Evolutionary conservation across 2,113 vertebrate genomes (phyloP).

Genomic region (Hucho hucho): DNA sequence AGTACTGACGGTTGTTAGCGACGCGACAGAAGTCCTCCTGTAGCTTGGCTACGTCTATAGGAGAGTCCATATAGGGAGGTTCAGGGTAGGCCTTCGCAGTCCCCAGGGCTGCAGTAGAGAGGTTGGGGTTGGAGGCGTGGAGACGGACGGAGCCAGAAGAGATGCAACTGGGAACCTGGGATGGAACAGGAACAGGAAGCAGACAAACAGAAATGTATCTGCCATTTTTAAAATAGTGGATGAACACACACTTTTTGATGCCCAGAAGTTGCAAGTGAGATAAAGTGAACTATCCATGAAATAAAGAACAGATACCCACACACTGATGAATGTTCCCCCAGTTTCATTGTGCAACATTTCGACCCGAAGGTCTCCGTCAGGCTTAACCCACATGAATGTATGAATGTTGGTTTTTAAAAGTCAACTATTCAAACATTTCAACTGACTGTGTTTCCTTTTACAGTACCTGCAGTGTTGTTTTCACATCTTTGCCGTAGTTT

Average conservation of each 20-base stretch:
- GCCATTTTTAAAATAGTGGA: too few relatives aligned
- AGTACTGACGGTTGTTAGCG: slow-evolving; percentile 84
- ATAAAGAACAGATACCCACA: too few relatives aligned
- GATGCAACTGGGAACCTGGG: slow-evolving; percentile 77
- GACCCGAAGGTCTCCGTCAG: too few relatives aligned
- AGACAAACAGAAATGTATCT: neutral
- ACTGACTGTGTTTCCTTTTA: too few relatives aligned
- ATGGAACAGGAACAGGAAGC: neutral
- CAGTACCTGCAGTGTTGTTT: slow-evolving; percentile 90
- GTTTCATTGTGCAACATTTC: too few relatives aligned
- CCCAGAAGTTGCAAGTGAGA: too few relatives aligned
- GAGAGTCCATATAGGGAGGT: slow-evolving; percentile 73
- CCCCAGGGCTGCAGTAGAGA: slow-evolving; percentile 85
- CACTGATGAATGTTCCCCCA: too few relatives aligned
- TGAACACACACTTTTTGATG: too few relatives aligned
- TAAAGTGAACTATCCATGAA: too few relatives aligned
- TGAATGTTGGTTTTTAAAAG: too few relatives aligned
- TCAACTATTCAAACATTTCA: too few relatives aligned
- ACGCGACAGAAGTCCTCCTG: slow-evolving; percentile 93
- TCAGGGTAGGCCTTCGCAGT: slow-evolving; percentile 85
- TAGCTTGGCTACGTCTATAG: slow-evolving; percentile 89
- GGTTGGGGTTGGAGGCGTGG: slow-evolving; percentile 96
- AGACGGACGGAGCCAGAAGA: slow-evolving; percentile 84
- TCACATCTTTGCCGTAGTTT: slow-evolving; percentile 89
- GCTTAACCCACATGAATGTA: too few relatives aligned